Percentiles rank a stretch among this genome's conserved stretches.
Evolutionary conservation across 2,888 invertebrate species (phyloP).

Genomic region (Stenodema calcarata): DNA sequence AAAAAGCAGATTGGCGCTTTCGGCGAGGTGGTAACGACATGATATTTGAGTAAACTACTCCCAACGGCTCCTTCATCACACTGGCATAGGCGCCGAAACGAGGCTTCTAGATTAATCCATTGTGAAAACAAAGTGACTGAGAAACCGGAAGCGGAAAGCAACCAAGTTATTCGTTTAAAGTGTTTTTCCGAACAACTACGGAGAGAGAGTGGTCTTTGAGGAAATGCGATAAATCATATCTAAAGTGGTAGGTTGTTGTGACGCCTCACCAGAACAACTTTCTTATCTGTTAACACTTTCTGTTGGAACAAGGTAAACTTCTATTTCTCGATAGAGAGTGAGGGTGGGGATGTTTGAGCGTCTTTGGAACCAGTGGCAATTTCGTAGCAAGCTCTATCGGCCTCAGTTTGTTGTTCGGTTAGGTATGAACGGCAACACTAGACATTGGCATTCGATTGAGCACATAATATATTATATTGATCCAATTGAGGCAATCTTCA

Average conservation of each 20-base stretch:
- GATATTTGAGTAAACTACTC: too few species aligned
- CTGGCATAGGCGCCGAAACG: too few species aligned
- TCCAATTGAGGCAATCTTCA: too few species aligned
- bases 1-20: too few species aligned
- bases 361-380: not conserved
- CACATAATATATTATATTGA: too few species aligned
- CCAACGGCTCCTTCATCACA: too few species aligned
- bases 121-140: not conserved
- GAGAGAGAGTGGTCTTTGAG: not conserved
- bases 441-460: too few species aligned
- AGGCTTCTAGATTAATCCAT: too few species aligned
- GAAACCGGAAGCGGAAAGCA: not conserved
- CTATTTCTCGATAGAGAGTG: not conserved
- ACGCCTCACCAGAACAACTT: not conserved
- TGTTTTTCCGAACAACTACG: not conserved
- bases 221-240: not conserved
- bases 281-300: not conserved
- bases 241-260: not conserved
- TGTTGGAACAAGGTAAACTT: not conserved
- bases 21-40: too few species aligned
- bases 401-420: too few species aligned
- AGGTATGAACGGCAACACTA: too few species aligned
- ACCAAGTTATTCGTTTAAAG: not conserved
- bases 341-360: not conserved
- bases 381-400: too few species aligned